These are phyloP conservation scores for Geopemphigus sp. DNA, from an alignment of 1,140 invertebrate genomes.

Conservation along the genomic window DNA sequence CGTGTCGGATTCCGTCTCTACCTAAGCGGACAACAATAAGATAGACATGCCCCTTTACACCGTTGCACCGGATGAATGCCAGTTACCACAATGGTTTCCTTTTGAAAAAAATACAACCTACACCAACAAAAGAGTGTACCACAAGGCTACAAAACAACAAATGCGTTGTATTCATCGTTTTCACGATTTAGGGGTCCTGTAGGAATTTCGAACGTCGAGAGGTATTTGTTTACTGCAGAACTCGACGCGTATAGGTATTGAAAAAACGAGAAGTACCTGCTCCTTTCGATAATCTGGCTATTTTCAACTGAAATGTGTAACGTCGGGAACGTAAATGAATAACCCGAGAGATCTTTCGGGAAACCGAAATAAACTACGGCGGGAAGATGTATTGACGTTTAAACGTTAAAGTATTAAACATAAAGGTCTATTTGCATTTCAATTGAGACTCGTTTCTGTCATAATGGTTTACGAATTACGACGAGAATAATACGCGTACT, in stretches of 20 bases:
- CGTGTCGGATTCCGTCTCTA: neutral
- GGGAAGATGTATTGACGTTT: neutral
- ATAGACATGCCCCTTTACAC: constrained; percentile 2
- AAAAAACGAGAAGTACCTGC: neutral
- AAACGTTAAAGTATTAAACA: no score
- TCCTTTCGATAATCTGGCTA: neutral
- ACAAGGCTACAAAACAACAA: neutral
- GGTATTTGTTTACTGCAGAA: neutral
- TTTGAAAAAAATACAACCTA: neutral
- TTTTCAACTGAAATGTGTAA: neutral
- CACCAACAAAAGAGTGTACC: constrained; percentile 7
- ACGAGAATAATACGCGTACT: neutral
- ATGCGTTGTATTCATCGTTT: constrained; percentile 4
- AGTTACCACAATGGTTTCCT: constrained; percentile 13
- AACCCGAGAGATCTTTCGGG: neutral
- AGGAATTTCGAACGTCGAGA: neutral
- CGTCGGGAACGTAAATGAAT: neutral
- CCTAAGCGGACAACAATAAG: constrained; percentile 22
- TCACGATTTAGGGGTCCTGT: neutral
- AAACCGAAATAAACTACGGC: no score
- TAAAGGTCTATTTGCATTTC: constrained; percentile 10
- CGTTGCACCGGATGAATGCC: neutral
- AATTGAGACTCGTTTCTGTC: neutral
- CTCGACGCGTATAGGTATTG: neutral
- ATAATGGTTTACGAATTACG: neutral